Conservation (phyloP, 2,113 vertebrate genomes). For the Amblyornis subalaris region DNA sequence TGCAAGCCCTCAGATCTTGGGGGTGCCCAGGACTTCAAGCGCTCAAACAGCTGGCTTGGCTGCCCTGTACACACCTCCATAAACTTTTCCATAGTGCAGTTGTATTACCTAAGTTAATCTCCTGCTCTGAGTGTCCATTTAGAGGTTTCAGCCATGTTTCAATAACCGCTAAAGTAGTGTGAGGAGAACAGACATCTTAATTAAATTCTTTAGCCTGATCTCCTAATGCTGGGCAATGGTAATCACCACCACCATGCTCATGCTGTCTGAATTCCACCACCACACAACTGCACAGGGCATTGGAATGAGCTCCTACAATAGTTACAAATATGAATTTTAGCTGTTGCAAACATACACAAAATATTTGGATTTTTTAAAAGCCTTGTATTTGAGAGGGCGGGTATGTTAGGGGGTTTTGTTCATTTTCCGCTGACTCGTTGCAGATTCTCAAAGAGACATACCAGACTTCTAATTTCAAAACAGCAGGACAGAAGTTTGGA, state of each 20-base stretch:
- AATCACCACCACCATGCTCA: background rate
- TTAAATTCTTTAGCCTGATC: background rate
- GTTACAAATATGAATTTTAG: background rate
- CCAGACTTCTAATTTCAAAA: background rate
- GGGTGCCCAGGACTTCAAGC: background rate
- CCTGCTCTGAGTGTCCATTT: background rate
- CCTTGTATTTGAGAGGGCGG: fast-evolving
- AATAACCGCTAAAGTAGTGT: background rate
- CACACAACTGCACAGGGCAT: background rate
- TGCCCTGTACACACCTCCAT: background rate
- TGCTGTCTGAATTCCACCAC: background rate
- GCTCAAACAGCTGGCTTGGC: background rate
- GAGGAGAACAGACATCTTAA: background rate
- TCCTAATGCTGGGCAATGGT: background rate
- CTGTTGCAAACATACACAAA: background rate
- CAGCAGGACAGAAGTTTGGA: background rate
- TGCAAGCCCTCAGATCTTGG: background rate
- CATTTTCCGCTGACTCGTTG: background rate
- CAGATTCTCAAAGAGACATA: background rate
- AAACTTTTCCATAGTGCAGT: background rate
- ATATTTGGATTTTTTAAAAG: fast-evolving
- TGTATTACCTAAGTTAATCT: background rate
- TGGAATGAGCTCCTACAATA: background rate
- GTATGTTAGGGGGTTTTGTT: background rate
- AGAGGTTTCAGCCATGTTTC: fast-evolving